phyloP scores from a whole-genome alignment of 2,888 invertebrate genomes.

The Tenthredo distinguenda region DNA sequence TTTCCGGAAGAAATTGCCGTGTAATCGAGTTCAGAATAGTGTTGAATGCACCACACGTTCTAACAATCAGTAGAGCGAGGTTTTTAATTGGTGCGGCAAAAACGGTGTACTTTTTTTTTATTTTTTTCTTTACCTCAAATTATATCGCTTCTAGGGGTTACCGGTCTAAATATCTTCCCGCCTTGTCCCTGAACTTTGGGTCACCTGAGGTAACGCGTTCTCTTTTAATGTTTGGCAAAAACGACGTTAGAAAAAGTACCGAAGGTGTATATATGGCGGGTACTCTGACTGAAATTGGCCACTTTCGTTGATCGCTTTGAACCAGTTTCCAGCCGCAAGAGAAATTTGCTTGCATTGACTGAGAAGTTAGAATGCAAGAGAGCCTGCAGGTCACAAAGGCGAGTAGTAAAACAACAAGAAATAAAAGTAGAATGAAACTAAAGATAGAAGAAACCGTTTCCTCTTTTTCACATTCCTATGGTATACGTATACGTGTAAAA shows the following conservation, averaged over 20 bases:
- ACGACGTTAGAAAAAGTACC: slow-evolving; percentile 6
- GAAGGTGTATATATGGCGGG: neutral
- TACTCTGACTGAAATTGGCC: slow-evolving; percentile 21
- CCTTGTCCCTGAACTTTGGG: neutral
- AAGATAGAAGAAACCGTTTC: neutral
- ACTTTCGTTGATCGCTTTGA: slow-evolving; percentile 39
- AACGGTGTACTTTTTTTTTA: neutral
- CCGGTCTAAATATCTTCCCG: neutral
- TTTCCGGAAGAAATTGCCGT: neutral
- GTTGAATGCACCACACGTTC: slow-evolving; percentile 26
- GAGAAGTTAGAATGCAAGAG: neutral
- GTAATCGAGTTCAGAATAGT: slow-evolving; percentile 8
- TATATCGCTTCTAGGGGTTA: neutral
- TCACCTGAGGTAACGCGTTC: neutral
- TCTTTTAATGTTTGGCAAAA: slow-evolving; percentile 14
- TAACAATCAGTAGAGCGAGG: slow-evolving; percentile 9
- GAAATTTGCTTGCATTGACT: slow-evolving; percentile 19
- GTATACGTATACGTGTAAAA: neutral
- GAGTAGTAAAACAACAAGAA: neutral
- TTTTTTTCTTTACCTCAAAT: neutral
- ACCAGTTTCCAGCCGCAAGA: slow-evolving; percentile 18
- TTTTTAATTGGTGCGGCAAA: neutral
- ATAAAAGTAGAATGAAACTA: neutral
- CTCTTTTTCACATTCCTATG: neutral
- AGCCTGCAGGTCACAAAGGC: slow-evolving; percentile 17